Evolutionary conservation across 2,113 vertebrate species (phyloP), one percentile per base, ranked within the genome.

Genomic region (Corvus cornix): DNA sequence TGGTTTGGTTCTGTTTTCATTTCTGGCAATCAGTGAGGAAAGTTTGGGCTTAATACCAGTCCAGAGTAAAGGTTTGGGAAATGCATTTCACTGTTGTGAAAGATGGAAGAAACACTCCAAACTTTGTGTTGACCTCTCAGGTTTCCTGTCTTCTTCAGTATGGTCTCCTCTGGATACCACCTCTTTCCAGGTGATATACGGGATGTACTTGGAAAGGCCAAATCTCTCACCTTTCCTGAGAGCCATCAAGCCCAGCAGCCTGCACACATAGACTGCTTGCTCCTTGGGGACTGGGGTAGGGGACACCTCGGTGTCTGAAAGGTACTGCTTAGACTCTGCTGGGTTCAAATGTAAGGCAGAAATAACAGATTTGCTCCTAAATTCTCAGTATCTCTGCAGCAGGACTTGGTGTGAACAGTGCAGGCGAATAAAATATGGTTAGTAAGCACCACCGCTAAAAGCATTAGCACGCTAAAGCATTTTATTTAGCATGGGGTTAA

Each of bases 151-250:
- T 1, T 3, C 35, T 74, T 56, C 46, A 41, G 15, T 21, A 23
- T 2, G 10, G 44, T 58, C 33, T 23, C 3, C 28, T 28, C 31
- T 13, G 11, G 31, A 46, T 24, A n/a, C 11, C 35, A 39, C 23
- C 35, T 87, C 43, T 49, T 73, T n/a, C 28, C 62, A 56, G 33
- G 27, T 1, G 23, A 2, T 9, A 33, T 2, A 43, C 0, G 0
- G 56, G 39, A 48, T 12, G 24, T 12, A 9, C 35, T 5, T 52
- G 35, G 39, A 37, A 58, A 62, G 17, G 43, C 28, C 59, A 19
- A 39, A 26, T 13, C 59, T 53, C 58, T n/a, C 72, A 8, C 20
- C 16, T 46, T 27, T 74, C 22, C 41, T 19, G 51, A 74, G 15
- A 21, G 9, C 4, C 24, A 16, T 4, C 9, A 8, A 23, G 15